Percentiles rank a stretch among this genome's conserved stretches.
Conservation (phyloP, 2,113 vertebrate species). For the Prunella himalayana region DNA sequence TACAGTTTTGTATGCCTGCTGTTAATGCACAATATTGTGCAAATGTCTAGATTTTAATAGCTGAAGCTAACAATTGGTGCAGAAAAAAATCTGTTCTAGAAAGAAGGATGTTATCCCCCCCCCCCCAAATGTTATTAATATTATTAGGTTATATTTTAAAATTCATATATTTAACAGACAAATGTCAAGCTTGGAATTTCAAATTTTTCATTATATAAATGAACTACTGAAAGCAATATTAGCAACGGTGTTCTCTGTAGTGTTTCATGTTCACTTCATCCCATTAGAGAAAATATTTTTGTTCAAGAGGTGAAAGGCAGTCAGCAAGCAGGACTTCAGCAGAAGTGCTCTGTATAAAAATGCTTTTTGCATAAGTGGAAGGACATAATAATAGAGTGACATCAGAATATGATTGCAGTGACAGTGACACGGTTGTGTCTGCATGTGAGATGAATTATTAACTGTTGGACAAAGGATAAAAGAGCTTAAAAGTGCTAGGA, state of each 20-base stretch:
- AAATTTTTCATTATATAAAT: neutral
- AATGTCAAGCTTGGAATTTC: neutral
- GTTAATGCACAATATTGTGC: neutral
- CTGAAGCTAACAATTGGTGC: neutral
- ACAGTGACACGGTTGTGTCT: neutral
- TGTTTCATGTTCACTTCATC: neutral
- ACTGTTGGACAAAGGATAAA: neutral
- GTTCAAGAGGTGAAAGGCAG: neutral
- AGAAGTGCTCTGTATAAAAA: neutral
- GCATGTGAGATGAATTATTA: neutral
- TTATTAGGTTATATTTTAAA: neutral
- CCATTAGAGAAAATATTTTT: neutral
- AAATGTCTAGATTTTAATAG: neutral
- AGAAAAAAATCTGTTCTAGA: neutral
- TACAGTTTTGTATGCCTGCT: neutral
- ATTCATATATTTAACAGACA: neutral
- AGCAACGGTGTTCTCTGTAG: neutral
- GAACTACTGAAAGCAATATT: neutral
- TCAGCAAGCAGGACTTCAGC: neutral
- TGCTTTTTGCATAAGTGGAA: neutral
- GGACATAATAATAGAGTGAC: neutral
- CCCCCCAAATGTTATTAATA: neutral
- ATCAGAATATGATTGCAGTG: neutral
- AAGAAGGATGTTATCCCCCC: neutral
- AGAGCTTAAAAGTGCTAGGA: neutral